These are phyloP conservation scores for Crypturellus undulatus DNA, from an alignment of 2,113 vertebrate genomes.

Conservation along the genomic window DNA sequence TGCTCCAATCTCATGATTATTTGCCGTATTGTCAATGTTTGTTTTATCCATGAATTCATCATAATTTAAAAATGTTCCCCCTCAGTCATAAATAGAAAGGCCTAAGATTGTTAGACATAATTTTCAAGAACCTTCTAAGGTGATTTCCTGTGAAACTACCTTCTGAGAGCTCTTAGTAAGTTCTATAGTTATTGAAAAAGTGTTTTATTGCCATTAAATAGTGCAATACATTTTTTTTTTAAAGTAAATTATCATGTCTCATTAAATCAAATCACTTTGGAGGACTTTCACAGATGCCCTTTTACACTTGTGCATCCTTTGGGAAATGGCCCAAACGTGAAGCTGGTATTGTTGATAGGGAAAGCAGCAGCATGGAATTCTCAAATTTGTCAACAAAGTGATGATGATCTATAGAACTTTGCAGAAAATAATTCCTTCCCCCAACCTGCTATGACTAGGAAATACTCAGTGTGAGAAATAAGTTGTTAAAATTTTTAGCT, in stretches of 20 bases:
- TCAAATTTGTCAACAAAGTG: neutral
- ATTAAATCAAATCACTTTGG: neutral
- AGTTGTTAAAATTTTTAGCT: neutral
- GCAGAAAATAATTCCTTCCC: neutral
- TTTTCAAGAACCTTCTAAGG: neutral
- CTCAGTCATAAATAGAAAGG: neutral
- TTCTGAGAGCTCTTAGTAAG: neutral
- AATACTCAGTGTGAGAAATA: neutral
- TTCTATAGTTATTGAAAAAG: neutral
- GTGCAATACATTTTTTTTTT: neutral
- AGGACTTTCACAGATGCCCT: neutral
- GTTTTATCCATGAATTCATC: neutral
- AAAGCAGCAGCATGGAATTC: neutral
- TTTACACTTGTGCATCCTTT: neutral
- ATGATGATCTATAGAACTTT: neutral
- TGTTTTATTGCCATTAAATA: neutral
- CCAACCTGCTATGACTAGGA: neutral
- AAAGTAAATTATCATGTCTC: neutral
- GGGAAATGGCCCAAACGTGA: neutral
- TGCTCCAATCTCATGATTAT: neutral
- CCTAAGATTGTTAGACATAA: neutral
- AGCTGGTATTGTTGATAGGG: neutral
- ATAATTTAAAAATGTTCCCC: neutral
- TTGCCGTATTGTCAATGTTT: neutral
- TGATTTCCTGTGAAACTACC: neutral